Conservation (phyloP, 2,113 vertebrate species). For the Andinoacara biseriatus region DNA sequence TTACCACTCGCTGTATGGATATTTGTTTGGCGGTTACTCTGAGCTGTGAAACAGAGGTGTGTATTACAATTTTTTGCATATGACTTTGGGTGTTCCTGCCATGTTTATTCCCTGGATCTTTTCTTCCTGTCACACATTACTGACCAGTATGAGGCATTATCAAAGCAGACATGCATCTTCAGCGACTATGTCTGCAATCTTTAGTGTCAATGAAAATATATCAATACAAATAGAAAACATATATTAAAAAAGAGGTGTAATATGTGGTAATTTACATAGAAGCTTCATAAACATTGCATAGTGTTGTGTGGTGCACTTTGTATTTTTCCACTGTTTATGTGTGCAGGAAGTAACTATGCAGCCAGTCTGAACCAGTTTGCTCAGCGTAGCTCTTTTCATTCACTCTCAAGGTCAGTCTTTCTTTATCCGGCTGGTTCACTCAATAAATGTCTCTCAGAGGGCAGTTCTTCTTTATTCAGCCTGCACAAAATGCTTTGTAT, state of each 20-base stretch:
- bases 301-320: background rate
- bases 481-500: background rate
- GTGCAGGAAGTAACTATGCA: background rate
- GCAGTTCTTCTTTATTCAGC: background rate
- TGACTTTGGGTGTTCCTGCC: no score
- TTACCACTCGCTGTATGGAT: background rate
- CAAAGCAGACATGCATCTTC: no score
- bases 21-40: accelerated
- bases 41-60: no score
- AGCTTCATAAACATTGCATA: background rate
- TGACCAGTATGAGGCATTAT: no score
- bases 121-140: no score
- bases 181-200: no score
- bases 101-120: no score
- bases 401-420: background rate
- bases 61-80: no score
- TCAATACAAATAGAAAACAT: background rate
- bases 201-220: no score
- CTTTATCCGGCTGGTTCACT: background rate
- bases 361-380: conserved; percentile 2
- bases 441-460: background rate
- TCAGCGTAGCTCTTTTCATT: background rate
- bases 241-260: background rate
- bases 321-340: background rate
- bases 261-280: background rate